Conservation (phyloP, 2,888 invertebrate species). For the Sclerodermus sp. region DNA sequence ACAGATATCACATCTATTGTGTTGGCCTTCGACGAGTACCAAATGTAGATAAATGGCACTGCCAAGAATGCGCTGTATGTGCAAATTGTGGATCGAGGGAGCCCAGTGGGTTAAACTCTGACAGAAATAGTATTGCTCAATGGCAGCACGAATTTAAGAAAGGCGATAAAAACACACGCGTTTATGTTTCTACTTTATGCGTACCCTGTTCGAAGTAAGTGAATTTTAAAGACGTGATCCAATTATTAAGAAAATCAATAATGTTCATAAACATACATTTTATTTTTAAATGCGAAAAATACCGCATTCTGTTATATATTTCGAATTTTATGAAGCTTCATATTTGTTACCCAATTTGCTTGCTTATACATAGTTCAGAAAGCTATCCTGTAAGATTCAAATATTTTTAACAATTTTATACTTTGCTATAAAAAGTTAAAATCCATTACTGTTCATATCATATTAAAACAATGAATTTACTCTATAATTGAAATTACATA, state of each 20-base stretch:
- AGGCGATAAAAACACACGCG: constrained; percentile 57
- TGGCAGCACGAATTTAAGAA: constrained; percentile 63
- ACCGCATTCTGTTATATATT: no score
- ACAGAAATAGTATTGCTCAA: constrained; percentile 53
- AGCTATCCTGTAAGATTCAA: no score
- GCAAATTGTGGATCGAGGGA: constrained; percentile 60
- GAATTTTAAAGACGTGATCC: constrained; percentile 8
- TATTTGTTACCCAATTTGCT: no score
- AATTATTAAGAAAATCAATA: not conserved
- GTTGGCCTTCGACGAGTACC: constrained; percentile 80
- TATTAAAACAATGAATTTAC: no score
- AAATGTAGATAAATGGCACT: constrained; percentile 82
- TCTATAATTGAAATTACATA: no score
- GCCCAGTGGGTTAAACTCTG: constrained; percentile 57
- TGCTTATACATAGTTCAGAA: no score
- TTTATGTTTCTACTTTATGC: constrained; percentile 64
- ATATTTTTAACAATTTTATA: no score
- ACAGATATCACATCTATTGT: constrained; percentile 86
- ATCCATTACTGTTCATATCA: no score
- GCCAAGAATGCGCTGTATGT: constrained; percentile 75
- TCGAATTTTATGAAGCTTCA: no score
- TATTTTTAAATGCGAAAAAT: no score
- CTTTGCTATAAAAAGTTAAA: no score
- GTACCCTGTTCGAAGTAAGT: constrained; percentile 70
- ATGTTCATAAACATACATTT: no score